Percentiles rank a stretch among this genome's conserved stretches.
phyloP scores from a whole-genome alignment of 2,797 vertebrate genomes.

The Eupleurogrammus muticus region DNA sequence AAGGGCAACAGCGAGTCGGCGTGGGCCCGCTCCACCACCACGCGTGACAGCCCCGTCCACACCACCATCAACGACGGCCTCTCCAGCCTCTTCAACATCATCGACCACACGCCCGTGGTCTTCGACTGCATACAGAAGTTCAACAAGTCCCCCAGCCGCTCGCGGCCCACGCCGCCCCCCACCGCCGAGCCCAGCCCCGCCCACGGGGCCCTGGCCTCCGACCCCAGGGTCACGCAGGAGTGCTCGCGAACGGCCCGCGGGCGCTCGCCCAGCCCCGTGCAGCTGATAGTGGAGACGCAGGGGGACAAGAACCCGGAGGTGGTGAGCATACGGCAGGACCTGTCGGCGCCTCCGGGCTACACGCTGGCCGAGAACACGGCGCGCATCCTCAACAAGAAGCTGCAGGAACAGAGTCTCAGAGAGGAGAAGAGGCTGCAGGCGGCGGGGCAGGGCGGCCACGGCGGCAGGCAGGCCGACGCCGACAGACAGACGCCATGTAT shows the following conservation, averaged over 20 bases:
- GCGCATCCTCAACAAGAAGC: constrained; percentile 94
- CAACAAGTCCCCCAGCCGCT: constrained; percentile 88
- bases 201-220: constrained; percentile 44
- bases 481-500: constrained; percentile 91
- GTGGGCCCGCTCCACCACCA: constrained; percentile 98
- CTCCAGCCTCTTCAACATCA: constrained; percentile 99
- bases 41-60: constrained; percentile 96
- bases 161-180: constrained; percentile 81
- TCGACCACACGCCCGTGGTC: constrained; percentile 92
- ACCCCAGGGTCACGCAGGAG: constrained; percentile 83
- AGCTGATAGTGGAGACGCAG: constrained; percentile 86
- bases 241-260: constrained; percentile 84
- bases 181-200: constrained; percentile 68
- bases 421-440: constrained; percentile 89
- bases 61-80: constrained; percentile 98
- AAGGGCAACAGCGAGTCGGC: constrained; percentile 96
- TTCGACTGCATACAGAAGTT: constrained; percentile 91
- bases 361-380: constrained; percentile 92
- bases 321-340: constrained; percentile 90
- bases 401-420: constrained; percentile 92
- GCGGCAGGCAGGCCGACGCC: constrained; percentile 73
- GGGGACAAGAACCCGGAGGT: constrained; percentile 89
- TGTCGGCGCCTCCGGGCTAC: constrained; percentile 94
- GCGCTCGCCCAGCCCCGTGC: constrained; percentile 94
- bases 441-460: constrained; percentile 77